A percentile compares a stretch with the other conserved stretches of the same genome.
phyloP scores from a whole-genome alignment of 2,113 vertebrate genomes.

The Thamnophis sirtalis region DNA sequence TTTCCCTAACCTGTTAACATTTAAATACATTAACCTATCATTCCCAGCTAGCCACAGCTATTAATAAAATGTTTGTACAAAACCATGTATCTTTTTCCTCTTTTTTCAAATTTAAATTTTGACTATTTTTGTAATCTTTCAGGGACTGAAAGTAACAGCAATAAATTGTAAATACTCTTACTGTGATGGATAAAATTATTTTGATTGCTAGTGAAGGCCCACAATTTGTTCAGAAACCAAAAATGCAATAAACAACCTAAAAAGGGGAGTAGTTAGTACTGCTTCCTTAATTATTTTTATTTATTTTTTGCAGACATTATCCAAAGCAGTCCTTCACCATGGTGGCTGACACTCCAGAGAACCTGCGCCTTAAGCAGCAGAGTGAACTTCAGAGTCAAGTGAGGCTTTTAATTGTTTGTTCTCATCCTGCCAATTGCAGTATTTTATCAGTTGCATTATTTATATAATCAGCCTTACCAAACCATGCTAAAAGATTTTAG shows the following conservation, averaged over 20 bases:
- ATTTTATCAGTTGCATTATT: fast-evolving
- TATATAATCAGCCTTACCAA: neutral
- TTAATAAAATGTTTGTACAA: too few relatives aligned
- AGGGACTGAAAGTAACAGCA: neutral
- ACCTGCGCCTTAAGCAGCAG: slow-evolving; percentile 95
- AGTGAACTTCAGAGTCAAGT: slow-evolving; percentile 96
- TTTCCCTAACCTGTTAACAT: too few relatives aligned
- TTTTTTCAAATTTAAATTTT: too few relatives aligned
- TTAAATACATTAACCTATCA: too few relatives aligned
- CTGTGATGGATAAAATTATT: neutral
- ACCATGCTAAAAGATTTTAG: neutral
- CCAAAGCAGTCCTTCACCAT: slow-evolving; percentile 92
- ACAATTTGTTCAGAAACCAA: neutral
- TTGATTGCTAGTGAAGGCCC: neutral
- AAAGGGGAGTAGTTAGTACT: neutral
- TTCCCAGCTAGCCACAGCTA: too few relatives aligned
- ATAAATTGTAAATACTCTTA: neutral
- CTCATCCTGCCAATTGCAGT: fast-evolving
- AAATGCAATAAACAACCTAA: neutral
- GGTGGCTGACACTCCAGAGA: slow-evolving; percentile 96
- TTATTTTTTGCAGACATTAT: slow-evolving; percentile 82
- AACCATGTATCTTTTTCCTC: too few relatives aligned
- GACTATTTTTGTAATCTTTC: neutral
- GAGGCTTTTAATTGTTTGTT: slow-evolving; percentile 1
- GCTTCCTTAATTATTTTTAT: neutral